Evolutionary conservation across 2,797 vertebrate species (phyloP).

Genomic region (Hybognathus amarus): DNA sequence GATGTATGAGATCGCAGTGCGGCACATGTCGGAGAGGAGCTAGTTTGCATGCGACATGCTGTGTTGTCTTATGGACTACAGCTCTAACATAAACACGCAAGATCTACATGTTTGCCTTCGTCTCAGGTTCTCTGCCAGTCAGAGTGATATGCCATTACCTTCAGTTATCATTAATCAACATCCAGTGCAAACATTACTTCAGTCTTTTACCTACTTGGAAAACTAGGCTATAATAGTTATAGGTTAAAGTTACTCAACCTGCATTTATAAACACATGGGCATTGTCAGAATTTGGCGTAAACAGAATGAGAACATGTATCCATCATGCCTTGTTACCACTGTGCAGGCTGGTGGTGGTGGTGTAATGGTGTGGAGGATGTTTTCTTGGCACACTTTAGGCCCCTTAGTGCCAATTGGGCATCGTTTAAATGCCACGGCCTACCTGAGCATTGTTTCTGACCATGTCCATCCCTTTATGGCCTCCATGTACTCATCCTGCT

Average conservation of each 20-base stretch:
- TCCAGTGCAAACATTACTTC: constrained; percentile 25
- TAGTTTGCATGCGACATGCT: constrained; percentile 78
- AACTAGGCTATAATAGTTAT: background rate
- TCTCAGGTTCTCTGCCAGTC: constrained; percentile 60
- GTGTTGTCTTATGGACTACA: constrained; percentile 62
- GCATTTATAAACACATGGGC: background rate
- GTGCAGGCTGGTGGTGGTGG: no score
- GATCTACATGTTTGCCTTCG: constrained; percentile 75
- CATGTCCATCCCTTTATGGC: no score
- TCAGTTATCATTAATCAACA: constrained; percentile 34
- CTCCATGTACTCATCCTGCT: no score
- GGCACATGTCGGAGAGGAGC: constrained; percentile 60
- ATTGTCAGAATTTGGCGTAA: no score
- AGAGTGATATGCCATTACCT: constrained; percentile 49
- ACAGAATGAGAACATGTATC: no score
- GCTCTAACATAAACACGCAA: constrained; percentile 73
- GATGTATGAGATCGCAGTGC: constrained; percentile 20
- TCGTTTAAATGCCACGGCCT: no score
- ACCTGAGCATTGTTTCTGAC: no score
- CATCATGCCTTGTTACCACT: no score
- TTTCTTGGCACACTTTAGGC: no score
- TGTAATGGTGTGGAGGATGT: no score
- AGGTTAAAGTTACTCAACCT: background rate
- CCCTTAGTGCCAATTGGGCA: no score
- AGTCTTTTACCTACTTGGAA: background rate